Conservation (phyloP, 2,888 invertebrate genomes). For the Cheilosia vernalis region DNA sequence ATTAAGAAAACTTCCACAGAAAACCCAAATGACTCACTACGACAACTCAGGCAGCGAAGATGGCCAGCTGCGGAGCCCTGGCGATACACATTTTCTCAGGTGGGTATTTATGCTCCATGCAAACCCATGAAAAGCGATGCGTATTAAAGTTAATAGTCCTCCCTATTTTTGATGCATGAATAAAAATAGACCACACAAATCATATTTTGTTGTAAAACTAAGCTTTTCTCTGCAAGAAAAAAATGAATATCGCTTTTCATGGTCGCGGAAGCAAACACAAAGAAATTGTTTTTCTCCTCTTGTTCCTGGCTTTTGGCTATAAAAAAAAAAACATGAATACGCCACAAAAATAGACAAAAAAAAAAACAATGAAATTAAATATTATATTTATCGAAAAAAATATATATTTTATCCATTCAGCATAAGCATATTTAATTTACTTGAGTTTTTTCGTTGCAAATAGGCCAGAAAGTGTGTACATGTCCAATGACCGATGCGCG, state of each 20-base stretch:
- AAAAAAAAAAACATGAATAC: slow-evolving; percentile 28
- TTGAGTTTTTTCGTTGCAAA: slow-evolving; percentile 84
- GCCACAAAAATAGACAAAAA: slow-evolving; percentile 65
- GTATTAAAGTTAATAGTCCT: slow-evolving; percentile 32
- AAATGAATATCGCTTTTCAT: slow-evolving; percentile 65
- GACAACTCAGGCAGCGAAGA: slow-evolving; percentile 88
- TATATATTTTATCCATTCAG: slow-evolving; percentile 54
- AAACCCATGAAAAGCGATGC: slow-evolving; percentile 79
- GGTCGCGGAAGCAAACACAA: slow-evolving; percentile 66
- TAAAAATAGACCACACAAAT: slow-evolving; percentile 41
- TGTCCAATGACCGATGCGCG: slow-evolving; percentile 84
- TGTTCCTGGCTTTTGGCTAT: slow-evolving; percentile 73
- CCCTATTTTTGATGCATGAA: slow-evolving; percentile 18
- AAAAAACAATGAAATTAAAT: slow-evolving; percentile 61
- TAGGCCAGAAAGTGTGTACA: slow-evolving; percentile 84
- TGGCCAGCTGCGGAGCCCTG: slow-evolving; percentile 92
- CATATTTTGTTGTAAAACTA: slow-evolving; percentile 17
- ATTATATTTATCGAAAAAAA: slow-evolving; percentile 48
- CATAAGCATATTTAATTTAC: slow-evolving; percentile 82
- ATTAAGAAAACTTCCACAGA: slow-evolving; percentile 4
- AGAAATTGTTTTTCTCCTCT: slow-evolving; percentile 68
- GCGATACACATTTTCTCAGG: slow-evolving; percentile 85
- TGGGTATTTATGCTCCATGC: slow-evolving; percentile 79
- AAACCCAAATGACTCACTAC: slow-evolving; percentile 75
- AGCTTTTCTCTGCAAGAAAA: slow-evolving; percentile 10